phyloP scores from a whole-genome alignment of 2,113 vertebrate genomes.

The Sminthopsis crassicaudata region DNA sequence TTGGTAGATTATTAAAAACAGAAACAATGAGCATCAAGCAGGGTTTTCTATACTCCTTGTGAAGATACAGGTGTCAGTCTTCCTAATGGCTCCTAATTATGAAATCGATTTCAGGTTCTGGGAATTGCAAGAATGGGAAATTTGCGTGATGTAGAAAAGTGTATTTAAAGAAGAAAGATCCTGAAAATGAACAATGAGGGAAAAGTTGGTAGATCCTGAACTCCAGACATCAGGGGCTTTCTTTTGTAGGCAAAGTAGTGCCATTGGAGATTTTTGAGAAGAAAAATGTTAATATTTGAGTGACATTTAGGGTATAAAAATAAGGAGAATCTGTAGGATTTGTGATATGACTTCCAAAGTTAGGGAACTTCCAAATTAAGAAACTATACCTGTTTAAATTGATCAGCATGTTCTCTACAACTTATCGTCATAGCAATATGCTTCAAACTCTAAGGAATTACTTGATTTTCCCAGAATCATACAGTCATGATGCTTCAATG shows the following conservation, averaged over 20 bases:
- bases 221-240: not conserved
- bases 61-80: slow-evolving; percentile 74
- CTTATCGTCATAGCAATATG: not conserved
- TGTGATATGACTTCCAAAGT: no score
- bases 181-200: not conserved
- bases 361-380: not conserved
- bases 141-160: not conserved
- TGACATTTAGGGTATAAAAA: not conserved
- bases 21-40: slow-evolving; percentile 63
- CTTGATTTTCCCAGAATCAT: not conserved
- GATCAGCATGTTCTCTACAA: no score
- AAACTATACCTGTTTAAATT: not conserved
- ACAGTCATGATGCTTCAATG: not conserved
- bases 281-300: not conserved
- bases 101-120: slow-evolving; percentile 7
- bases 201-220: not conserved
- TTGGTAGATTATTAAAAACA: slow-evolving; percentile 71
- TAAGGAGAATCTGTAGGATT: not conserved
- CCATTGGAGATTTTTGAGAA: not conserved
- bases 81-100: slow-evolving; percentile 73
- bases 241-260: not conserved
- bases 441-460: not conserved
- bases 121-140: not conserved
- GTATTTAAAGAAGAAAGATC: not conserved
- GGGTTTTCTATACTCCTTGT: slow-evolving; percentile 58